These are phyloP conservation scores for Rhipidura dahli DNA, from an alignment of 2,113 vertebrate species.

Conservation along the genomic window DNA sequence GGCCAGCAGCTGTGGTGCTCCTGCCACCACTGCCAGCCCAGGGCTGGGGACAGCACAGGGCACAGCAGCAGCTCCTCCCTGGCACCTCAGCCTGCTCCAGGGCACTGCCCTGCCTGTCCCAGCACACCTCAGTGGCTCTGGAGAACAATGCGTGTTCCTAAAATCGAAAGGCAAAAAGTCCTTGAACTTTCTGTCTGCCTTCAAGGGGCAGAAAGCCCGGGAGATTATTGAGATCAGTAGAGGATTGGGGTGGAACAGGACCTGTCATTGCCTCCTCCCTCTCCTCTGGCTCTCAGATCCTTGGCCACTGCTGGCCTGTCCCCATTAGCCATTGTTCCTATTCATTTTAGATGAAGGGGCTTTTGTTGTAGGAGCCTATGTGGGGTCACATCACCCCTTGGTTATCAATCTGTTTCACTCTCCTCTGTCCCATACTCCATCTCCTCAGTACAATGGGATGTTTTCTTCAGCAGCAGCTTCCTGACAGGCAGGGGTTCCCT, in stretches of 20 bases:
- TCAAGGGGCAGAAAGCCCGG: conserved; percentile 2
- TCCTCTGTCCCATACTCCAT: conserved; percentile 5
- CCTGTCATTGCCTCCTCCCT: conserved; percentile 1
- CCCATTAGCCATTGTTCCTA: conserved; percentile 53
- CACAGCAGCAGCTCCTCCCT: background rate
- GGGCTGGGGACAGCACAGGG: background rate
- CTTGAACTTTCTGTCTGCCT: conserved; percentile 54
- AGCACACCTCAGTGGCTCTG: background rate
- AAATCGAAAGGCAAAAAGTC: background rate
- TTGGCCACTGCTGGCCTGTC: background rate
- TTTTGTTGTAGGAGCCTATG: conserved; percentile 51
- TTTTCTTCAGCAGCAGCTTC: conserved; percentile 45
- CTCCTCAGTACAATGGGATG: conserved; percentile 47
- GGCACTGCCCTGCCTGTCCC: background rate
- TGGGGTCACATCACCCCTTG: conserved; percentile 35
- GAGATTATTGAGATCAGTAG: conserved; percentile 31
- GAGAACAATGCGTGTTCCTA: background rate
- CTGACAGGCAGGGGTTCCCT: conserved; percentile 24
- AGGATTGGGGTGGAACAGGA: conserved; percentile 44
- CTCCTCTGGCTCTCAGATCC: conserved; percentile 4
- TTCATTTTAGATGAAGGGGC: conserved; percentile 56
- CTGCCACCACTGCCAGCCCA: background rate
- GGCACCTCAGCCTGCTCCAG: accelerated
- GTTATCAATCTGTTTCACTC: conserved; percentile 62
- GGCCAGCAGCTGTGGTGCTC: background rate